These are phyloP conservation scores for Forpus xanthops DNA, from an alignment of 2,797 vertebrate species.

Conservation along the genomic window DNA sequence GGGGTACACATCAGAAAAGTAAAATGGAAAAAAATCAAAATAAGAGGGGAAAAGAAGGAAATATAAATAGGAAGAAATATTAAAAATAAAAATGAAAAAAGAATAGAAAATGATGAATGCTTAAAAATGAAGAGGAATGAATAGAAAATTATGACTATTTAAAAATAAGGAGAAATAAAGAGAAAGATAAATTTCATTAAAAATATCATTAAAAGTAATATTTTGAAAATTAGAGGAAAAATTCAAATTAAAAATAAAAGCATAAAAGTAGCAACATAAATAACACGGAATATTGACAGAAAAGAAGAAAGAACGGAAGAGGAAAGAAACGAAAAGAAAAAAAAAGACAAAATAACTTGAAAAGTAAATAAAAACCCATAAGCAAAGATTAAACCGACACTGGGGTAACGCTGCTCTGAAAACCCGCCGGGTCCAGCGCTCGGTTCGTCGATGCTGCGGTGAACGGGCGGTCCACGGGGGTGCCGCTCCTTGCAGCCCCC, in stretches of 20 bases:
- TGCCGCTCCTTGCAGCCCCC: not conserved
- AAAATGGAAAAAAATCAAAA: not conserved
- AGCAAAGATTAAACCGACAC: not conserved
- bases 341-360: not conserved
- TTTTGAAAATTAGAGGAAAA: not conserved
- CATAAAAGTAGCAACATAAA: not conserved
- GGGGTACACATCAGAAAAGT: not conserved
- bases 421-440: not conserved
- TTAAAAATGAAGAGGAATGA: not conserved
- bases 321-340: not conserved
- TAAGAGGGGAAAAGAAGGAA: fast-evolving
- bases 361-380: not conserved
- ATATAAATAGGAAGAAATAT: not conserved
- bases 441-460: not conserved
- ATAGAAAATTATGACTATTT: not conserved
- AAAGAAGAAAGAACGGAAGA: not conserved
- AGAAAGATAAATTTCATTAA: not conserved
- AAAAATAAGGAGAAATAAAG: not conserved
- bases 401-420: not conserved
- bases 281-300: not conserved
- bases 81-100: not conserved
- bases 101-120: not conserved
- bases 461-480: fast-evolving
- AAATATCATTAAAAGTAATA: not conserved
- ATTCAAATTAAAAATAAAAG: not conserved